phyloP scores from a whole-genome alignment of 1,140 invertebrate genomes.

The Apolygus lucorum region DNA sequence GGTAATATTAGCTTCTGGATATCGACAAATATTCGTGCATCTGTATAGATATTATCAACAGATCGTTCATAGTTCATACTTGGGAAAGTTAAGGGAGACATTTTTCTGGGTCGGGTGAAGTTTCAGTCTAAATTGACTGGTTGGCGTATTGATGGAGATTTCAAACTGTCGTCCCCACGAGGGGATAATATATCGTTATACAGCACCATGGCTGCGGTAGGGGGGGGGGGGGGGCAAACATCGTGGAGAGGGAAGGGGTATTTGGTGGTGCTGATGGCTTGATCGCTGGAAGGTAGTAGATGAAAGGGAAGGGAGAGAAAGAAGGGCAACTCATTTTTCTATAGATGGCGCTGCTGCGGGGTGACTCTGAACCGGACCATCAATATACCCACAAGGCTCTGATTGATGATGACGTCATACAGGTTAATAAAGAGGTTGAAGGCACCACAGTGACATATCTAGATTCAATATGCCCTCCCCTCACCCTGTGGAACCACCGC shows the following conservation, averaged over 20 bases:
- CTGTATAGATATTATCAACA: no score
- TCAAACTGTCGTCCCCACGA: slow-evolving; percentile 18
- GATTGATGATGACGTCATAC: slow-evolving; percentile 20
- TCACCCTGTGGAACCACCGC: neutral
- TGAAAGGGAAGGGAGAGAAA: neutral
- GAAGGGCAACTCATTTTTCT: slow-evolving; percentile 15
- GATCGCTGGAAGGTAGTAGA: neutral
- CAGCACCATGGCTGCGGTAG: neutral
- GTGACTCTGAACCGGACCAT: slow-evolving; percentile 15
- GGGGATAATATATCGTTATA: slow-evolving; percentile 17
- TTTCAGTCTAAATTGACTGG: neutral
- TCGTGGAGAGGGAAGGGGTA: no score
- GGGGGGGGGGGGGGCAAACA: neutral
- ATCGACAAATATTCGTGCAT: no score
- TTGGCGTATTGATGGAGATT: slow-evolving; percentile 5
- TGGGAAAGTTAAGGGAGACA: no score
- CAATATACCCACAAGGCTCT: slow-evolving; percentile 3
- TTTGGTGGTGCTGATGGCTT: no score
- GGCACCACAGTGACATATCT: slow-evolving; percentile 14
- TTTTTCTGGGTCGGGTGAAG: no score
- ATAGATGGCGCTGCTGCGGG: slow-evolving; percentile 14
- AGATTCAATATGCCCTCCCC: slow-evolving; percentile 14
- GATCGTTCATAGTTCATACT: no score
- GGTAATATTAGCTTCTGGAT: no score
- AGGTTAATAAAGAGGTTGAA: slow-evolving; percentile 17